Conservation (phyloP, 2,888 invertebrate genomes). For the Sympetrum striolatum region DNA sequence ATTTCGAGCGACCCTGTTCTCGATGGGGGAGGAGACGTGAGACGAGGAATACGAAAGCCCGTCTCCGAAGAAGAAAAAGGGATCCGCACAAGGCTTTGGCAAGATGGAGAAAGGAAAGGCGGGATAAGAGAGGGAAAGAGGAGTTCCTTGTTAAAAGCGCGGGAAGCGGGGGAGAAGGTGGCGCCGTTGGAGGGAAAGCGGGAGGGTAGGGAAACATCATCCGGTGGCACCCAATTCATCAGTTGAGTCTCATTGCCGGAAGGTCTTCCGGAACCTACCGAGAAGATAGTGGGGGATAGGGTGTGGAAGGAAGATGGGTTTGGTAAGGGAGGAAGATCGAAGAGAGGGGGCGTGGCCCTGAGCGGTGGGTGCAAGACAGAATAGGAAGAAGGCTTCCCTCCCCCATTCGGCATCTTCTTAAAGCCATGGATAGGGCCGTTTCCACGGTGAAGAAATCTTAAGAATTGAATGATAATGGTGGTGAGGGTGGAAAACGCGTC, state of each 20-base stretch:
- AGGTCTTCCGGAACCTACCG: conserved; percentile 20
- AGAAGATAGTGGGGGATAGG: background rate
- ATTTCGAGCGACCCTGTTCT: background rate
- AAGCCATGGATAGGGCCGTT: background rate
- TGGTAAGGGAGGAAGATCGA: background rate
- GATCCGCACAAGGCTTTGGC: background rate
- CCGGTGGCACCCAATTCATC: conserved; percentile 35
- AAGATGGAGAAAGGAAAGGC: background rate
- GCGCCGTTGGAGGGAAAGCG: background rate
- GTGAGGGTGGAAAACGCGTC: too few relatives aligned
- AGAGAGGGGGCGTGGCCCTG: background rate
- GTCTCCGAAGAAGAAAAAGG: background rate
- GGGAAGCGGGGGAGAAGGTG: background rate
- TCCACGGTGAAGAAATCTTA: background rate
- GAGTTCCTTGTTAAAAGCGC: background rate
- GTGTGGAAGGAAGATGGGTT: background rate
- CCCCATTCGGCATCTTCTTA: conserved; percentile 7
- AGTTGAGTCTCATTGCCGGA: conserved; percentile 35
- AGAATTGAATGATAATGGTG: background rate
- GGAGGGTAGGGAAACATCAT: conserved; percentile 1
- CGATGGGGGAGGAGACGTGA: background rate
- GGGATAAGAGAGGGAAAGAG: background rate
- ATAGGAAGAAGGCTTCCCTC: background rate
- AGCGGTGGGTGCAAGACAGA: background rate
- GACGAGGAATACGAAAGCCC: background rate